A percentile compares a stretch with the other conserved stretches of the same genome.
These are phyloP conservation scores for Saturnia japonica DNA, from an alignment of 2,888 invertebrate genomes.

Conservation along the genomic window DNA sequence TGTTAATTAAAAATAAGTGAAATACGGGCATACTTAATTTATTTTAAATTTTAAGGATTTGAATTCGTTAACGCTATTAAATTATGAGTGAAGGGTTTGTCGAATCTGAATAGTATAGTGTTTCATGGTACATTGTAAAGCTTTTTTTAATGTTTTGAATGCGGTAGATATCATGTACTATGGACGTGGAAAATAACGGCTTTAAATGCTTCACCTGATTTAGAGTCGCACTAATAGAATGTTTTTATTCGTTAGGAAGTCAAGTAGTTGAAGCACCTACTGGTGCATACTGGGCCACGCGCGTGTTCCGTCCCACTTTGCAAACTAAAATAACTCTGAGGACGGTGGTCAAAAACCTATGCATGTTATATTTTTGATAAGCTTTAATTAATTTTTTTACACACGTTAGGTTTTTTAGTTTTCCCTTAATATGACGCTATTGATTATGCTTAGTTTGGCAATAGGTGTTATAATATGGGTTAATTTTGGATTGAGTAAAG, in stretches of 20 bases:
- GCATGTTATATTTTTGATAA: not conserved
- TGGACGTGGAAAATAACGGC: not conserved
- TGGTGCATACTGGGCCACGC: conserved; percentile 30
- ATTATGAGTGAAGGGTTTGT: not conserved
- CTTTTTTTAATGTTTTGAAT: not conserved
- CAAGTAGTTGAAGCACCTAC: conserved; percentile 27
- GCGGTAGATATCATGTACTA: not conserved
- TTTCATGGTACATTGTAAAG: not conserved
- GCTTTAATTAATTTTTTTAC: not conserved
- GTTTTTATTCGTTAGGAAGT: conserved; percentile 36
- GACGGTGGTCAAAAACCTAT: conserved; percentile 21
- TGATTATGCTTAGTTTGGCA: not conserved
- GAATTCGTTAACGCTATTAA: not conserved
- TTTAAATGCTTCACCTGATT: conserved; percentile 28
- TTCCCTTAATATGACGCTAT: not conserved
- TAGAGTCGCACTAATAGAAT: conserved; percentile 33
- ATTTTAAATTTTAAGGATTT: not conserved
- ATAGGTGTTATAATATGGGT: not conserved
- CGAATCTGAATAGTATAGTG: not conserved
- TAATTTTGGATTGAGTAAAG: too few relatives aligned
- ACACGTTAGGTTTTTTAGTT: not conserved
- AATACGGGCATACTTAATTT: too few relatives aligned
- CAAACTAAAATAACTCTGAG: conserved; percentile 31
- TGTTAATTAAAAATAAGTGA: too few relatives aligned
- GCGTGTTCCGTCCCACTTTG: conserved; percentile 28